Conservation (phyloP, 2,797 vertebrate species). For the Heterohyrax brucei region DNA sequence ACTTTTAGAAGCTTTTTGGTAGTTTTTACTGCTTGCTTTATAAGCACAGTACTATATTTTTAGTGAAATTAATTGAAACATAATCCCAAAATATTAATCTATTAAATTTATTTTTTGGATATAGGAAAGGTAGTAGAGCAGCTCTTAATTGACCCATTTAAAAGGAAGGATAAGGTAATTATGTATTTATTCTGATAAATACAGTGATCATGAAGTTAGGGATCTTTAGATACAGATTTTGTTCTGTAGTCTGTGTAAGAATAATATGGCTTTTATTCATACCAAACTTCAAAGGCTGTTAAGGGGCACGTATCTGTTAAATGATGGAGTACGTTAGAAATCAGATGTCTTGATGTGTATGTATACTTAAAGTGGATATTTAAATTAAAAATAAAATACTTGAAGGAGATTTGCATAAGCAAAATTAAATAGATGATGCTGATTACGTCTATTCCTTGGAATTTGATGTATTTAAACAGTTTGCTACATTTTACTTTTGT, state of each 20-base stretch:
- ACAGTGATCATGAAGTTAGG: slow-evolving; percentile 33
- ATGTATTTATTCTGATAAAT: slow-evolving; percentile 53
- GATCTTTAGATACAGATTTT: slow-evolving; percentile 65
- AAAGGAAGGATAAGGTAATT: slow-evolving; percentile 45
- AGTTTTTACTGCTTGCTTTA: slow-evolving; percentile 44
- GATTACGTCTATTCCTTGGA: slow-evolving; percentile 23
- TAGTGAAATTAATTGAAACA: slow-evolving; percentile 50
- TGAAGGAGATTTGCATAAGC: slow-evolving; percentile 56
- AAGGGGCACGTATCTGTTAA: background rate
- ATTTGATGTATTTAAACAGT: slow-evolving; percentile 38
- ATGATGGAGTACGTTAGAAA: background rate
- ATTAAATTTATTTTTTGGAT: slow-evolving; percentile 16
- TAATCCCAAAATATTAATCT: slow-evolving; percentile 59
- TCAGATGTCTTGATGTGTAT: background rate
- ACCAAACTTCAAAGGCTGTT: background rate
- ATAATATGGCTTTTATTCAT: slow-evolving; percentile 53
- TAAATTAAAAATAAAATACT: slow-evolving; percentile 59
- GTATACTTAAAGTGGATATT: slow-evolving; percentile 1
- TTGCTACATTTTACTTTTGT: background rate
- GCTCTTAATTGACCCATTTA: slow-evolving; percentile 50
- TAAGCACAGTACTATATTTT: slow-evolving; percentile 18
- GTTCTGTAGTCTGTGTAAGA: slow-evolving; percentile 4
- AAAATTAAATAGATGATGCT: slow-evolving; percentile 33
- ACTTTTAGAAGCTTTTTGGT: background rate
- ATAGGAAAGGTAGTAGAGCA: slow-evolving; percentile 23